Conservation (phyloP, 2,113 vertebrate species). For the Aix galericulata region DNA sequence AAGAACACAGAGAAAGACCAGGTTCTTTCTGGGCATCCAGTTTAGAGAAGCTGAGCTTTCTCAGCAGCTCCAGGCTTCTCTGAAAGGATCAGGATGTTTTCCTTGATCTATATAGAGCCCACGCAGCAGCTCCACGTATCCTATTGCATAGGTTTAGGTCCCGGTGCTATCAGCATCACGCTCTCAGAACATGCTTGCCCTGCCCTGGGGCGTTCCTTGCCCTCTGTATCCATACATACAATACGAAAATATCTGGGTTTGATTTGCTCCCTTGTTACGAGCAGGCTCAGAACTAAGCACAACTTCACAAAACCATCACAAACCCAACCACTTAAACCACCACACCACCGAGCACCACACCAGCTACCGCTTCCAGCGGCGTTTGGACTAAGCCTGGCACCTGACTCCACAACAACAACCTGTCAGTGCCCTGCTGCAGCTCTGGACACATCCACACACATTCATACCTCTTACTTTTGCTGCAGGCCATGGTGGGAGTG, state of each 20-base stretch:
- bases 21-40: not conserved
- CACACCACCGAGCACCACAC: not conserved
- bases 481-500: not conserved
- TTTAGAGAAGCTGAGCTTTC: not conserved
- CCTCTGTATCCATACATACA: rapidly evolving
- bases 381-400: rapidly evolving
- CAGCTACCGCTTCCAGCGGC: rapidly evolving
- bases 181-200: not conserved
- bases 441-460: rapidly evolving
- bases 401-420: rapidly evolving
- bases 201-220: not conserved
- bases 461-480: not conserved
- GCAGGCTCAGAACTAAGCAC: not conserved
- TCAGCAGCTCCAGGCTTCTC: not conserved
- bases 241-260: rapidly evolving
- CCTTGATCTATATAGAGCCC: not conserved
- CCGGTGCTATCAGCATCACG: not conserved
- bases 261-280: not conserved
- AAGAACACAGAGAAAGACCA: not conserved
- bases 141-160: rapidly evolving
- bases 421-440: not conserved
- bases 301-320: rapidly evolving
- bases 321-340: not conserved
- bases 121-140: not conserved
- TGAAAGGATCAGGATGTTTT: not conserved